phyloP scores from a whole-genome alignment of 2,797 vertebrate genomes.

The Enteromius fasciolatus region DNA sequence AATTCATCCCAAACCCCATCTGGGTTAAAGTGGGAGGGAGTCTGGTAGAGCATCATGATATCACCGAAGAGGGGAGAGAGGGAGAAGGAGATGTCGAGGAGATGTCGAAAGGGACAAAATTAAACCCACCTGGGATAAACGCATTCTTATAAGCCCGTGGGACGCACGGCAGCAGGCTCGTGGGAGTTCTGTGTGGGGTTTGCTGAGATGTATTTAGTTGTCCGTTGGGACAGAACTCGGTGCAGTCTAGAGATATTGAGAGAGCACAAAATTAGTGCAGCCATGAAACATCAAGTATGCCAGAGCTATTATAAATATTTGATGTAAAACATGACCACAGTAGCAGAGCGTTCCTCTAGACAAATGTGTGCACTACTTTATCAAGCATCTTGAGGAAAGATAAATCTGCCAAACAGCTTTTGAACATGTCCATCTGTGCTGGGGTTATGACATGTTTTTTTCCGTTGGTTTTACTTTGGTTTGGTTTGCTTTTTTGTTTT shows the following conservation, averaged over 20 bases:
- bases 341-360: background rate
- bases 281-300: constrained; percentile 4
- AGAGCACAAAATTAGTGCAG: constrained; percentile 34
- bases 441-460: background rate
- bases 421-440: background rate
- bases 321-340: constrained; percentile 31
- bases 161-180: background rate
- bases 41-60: background rate
- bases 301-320: constrained; percentile 28
- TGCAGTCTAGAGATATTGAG: constrained; percentile 16
- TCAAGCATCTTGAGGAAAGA: constrained; percentile 5
- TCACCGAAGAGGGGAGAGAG: constrained; percentile 3
- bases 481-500: background rate
- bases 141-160: background rate
- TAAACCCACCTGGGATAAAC: constrained; percentile 2
- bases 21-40: constrained; percentile 29
- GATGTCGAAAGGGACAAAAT: constrained; percentile 8
- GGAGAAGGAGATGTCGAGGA: background rate
- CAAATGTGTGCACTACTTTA: constrained; percentile 4
- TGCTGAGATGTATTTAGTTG: constrained; percentile 21
- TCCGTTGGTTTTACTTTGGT: background rate
- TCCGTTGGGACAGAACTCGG: background rate
- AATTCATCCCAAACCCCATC: constrained; percentile 78
- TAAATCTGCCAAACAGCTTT: constrained; percentile 11
- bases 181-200: constrained; percentile 21